These are phyloP conservation scores for Panagrolaimus sp. DNA, from an alignment of 1,140 invertebrate genomes.

Conservation along the genomic window DNA sequence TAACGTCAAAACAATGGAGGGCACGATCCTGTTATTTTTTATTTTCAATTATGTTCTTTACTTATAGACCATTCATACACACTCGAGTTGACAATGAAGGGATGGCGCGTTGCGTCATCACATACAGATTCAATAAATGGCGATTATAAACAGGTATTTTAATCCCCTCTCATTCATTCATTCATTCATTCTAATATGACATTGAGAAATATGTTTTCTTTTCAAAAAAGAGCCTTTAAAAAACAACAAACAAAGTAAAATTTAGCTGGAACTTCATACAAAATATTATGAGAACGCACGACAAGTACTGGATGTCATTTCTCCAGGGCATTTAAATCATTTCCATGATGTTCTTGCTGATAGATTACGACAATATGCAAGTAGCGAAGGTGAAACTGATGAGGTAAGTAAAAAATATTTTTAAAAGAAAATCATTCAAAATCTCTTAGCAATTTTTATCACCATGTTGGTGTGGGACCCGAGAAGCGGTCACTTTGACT, in stretches of 20 bases:
- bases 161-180: too few species aligned
- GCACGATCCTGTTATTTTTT: too few species aligned
- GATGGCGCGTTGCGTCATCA: slow-evolving; percentile 53
- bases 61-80: slow-evolving; percentile 46
- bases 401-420: too few species aligned
- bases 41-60: too few species aligned
- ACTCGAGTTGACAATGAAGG: slow-evolving; percentile 57
- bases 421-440: too few species aligned
- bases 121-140: slow-evolving; percentile 57
- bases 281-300: slow-evolving; percentile 52
- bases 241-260: slow-evolving; percentile 16
- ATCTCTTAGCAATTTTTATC: too few species aligned
- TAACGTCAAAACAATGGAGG: slow-evolving; percentile 55
- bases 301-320: slow-evolving; percentile 46
- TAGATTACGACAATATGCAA: not conserved
- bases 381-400: too few species aligned
- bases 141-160: slow-evolving; percentile 49
- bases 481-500: too few species aligned
- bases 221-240: slow-evolving; percentile 3
- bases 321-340: slow-evolving; percentile 30
- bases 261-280: slow-evolving; percentile 53
- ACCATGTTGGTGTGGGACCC: too few species aligned
- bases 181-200: too few species aligned
- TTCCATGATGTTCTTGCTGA: slow-evolving; percentile 30
- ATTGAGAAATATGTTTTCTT: too few species aligned